Base-by-base conservation (phyloP, 2,797 vertebrate species). In the Lemur catta region DNA sequence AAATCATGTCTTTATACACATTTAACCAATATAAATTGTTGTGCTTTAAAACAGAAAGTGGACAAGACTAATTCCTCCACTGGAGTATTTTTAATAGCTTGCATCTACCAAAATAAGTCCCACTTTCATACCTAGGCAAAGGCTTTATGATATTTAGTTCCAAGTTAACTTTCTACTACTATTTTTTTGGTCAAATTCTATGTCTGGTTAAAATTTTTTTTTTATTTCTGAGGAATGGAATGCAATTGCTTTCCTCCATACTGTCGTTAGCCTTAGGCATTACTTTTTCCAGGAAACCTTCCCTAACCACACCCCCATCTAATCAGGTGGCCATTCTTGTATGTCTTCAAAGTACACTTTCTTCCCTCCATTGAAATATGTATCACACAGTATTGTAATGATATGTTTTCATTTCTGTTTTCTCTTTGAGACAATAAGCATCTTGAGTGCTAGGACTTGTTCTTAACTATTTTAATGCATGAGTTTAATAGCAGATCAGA, bases 381-480 rank as follows among this genome's bases (percentile, higher is more conserved):
- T 41, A 87, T 50, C 65, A 59, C 17, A 82, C 4, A 89, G 18
- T 59, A 86, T 78, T 91, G 86, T 33, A 93, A 48, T 84, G 26
- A 84, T 76, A 28, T 78, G n/a, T 59, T 93, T 94, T 95, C 38
- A 75, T 71, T 24, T 85, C 14, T 52, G 22, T 81, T 89, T 91
- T 59, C 41, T 72, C 17, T 65, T 22, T 59, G 11, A 89, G 11
- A 94, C 17, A 67, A 22, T 10, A 87, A 59, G 30, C 7, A 94
- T 89, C 41, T 50, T 72, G 13, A 81, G 33, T 35, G 33, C 24
- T 74, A 18, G 55, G 14, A 48, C 8, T 71, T 89, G 41, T 26
- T 94, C 52, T 76, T 82, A 81, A 41, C 67, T 86, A 92, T 33
- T 92, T 57, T 79, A 78, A 59, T 57, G 41, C 55, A 76, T 84